Evolutionary conservation across 1,140 invertebrate species (phyloP).

Genomic region (Callitettix versicolor): DNA sequence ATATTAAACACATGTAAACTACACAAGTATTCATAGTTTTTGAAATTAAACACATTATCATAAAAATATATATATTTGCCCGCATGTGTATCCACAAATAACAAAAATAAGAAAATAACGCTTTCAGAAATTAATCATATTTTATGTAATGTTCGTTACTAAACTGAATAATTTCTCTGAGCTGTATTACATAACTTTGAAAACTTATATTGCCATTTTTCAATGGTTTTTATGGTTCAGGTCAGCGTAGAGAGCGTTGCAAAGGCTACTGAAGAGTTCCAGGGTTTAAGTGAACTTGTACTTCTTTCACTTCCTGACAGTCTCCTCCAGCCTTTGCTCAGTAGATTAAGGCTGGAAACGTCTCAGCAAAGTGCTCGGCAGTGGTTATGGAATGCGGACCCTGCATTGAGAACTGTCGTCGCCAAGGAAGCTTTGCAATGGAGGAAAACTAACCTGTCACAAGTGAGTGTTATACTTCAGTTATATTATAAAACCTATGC

Average conservation of each 20-base stretch:
- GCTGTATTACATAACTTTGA: neutral
- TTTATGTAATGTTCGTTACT: too few species aligned
- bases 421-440: slow-evolving; percentile 79
- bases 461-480: slow-evolving; percentile 34
- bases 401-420: slow-evolving; percentile 63
- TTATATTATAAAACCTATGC: neutral
- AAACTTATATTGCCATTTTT: neutral
- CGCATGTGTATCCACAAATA: too few species aligned
- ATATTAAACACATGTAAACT: too few species aligned
- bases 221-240: too few species aligned
- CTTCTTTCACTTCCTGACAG: slow-evolving; percentile 64
- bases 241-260: slow-evolving; percentile 54
- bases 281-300: slow-evolving; percentile 62
- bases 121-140: too few species aligned
- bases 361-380: slow-evolving; percentile 43
- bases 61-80: too few species aligned
- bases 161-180: too few species aligned
- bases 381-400: slow-evolving; percentile 61
- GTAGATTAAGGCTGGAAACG: slow-evolving; percentile 41
- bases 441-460: slow-evolving; percentile 46
- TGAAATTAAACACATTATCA: too few species aligned
- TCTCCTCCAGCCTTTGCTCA: slow-evolving; percentile 58
- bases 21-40: too few species aligned
- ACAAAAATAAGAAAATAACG: too few species aligned
- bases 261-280: slow-evolving; percentile 53